These are phyloP conservation scores for Turritopsis rubra DNA, from an alignment of 30 jellyfish, hydroid and myxozoan genomes.

Conservation along the genomic window DNA sequence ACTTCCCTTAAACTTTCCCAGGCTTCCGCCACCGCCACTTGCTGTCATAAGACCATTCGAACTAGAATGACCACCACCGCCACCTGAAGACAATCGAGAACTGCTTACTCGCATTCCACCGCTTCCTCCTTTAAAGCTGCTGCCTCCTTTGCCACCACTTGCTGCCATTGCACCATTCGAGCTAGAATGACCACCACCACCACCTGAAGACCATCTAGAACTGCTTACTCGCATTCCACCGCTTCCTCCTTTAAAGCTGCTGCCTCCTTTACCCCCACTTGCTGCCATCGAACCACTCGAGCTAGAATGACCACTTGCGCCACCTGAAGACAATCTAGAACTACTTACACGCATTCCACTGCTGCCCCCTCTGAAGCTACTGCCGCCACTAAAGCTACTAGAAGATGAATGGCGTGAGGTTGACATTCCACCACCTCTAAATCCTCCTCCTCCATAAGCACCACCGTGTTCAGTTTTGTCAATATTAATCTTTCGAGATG, in stretches of 20 bases:
- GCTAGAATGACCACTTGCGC: neutral
- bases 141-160: no score
- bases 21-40: neutral
- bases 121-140: no score
- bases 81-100: no score
- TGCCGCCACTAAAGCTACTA: neutral
- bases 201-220: no score
- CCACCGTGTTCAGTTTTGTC: neutral
- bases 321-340: neutral
- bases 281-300: neutral
- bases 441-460: neutral
- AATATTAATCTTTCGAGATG: neutral
- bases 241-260: no score
- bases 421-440: neutral
- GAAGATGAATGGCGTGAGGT: neutral
- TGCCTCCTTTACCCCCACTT: no score
- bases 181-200: no score
- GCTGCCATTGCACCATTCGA: no score
- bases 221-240: no score
- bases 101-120: no score
- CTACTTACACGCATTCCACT: neutral
- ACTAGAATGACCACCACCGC: no score
- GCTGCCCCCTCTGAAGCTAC: neutral
- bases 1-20: neutral
- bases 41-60: no score